phyloP scores from a whole-genome alignment of 2,888 invertebrate genomes.

The Lithosia quadra region DNA sequence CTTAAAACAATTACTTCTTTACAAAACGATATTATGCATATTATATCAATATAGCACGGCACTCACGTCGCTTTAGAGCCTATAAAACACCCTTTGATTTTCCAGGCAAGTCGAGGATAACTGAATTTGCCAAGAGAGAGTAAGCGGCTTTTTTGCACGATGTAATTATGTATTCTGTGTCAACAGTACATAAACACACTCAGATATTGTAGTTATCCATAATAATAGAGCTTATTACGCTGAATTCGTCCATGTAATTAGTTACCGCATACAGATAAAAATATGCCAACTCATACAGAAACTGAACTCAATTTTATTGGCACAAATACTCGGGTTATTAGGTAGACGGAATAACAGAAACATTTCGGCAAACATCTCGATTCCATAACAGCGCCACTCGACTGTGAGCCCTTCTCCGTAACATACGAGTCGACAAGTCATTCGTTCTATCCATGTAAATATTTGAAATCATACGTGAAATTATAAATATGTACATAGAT shows the following conservation, averaged over 20 bases:
- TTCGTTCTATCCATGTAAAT: not conserved
- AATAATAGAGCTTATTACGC: not conserved
- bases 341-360: not conserved
- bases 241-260: not conserved
- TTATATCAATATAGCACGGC: not conserved
- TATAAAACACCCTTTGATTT: not conserved
- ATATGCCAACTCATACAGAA: not conserved
- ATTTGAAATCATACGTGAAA: too few relatives aligned
- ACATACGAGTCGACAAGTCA: not conserved
- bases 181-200: not conserved
- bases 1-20: not conserved
- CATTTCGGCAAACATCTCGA: not conserved
- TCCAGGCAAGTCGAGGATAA: not conserved
- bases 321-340: conserved; percentile 4
- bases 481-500: too few relatives aligned
- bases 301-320: conserved; percentile 1
- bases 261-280: not conserved
- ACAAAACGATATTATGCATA: not conserved
- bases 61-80: not conserved
- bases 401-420: not conserved
- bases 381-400: not conserved
- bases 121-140: not conserved
- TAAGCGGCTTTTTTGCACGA: not conserved
- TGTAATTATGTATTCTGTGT: not conserved
- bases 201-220: not conserved